These are phyloP conservation scores for Lamellibrachia columna DNA, from an alignment of 2,888 invertebrate species.

Conservation along the genomic window DNA sequence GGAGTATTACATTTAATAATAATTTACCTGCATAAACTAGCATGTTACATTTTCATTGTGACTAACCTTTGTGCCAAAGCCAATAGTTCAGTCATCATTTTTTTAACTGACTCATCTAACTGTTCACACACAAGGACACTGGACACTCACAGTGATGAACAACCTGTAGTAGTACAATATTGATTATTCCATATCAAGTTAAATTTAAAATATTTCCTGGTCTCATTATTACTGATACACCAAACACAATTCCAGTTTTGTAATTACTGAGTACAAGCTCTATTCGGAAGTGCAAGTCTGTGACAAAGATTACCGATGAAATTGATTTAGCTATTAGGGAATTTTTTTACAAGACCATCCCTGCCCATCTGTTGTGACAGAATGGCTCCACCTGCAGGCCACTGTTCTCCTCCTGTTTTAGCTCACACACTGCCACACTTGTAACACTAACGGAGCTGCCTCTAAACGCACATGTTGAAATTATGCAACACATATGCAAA, in stretches of 20 bases:
- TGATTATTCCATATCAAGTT: not conserved
- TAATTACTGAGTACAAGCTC: not conserved
- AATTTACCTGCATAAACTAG: too few relatives aligned
- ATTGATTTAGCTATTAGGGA: not conserved
- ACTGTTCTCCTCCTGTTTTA: not conserved
- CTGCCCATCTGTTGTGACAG: not conserved
- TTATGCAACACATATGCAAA: conserved; percentile 6
- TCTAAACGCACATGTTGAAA: not conserved
- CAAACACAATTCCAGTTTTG: not conserved
- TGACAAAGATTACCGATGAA: not conserved
- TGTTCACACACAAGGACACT: not conserved
- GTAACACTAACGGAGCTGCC: not conserved
- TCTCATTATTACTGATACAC: not conserved
- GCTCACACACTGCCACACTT: not conserved
- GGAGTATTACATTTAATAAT: too few relatives aligned
- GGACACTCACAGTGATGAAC: not conserved
- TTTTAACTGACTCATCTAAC: not conserved
- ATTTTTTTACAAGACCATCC: not conserved
- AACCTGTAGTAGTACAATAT: not conserved
- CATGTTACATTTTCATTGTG: not conserved
- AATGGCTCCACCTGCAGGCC: not conserved
- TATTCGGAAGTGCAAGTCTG: not conserved
- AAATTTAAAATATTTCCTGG: not conserved
- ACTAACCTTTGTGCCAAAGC: not conserved
- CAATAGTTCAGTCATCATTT: not conserved